Evolutionary conservation across 2,113 vertebrate genomes (phyloP).

Genomic region (Geococcyx californianus): DNA sequence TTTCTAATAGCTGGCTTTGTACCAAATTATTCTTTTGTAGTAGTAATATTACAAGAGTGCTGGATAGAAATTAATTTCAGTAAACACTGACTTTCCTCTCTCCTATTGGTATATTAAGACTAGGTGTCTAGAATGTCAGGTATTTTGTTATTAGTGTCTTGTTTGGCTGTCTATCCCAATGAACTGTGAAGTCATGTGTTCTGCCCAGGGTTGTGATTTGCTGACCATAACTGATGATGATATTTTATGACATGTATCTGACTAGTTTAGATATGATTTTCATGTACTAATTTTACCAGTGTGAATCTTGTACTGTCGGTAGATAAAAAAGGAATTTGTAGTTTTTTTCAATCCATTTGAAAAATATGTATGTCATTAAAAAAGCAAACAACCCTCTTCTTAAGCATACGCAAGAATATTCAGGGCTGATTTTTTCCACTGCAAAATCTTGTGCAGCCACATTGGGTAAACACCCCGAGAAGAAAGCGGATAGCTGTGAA

Average conservation of each 20-base stretch:
- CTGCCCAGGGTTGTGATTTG: constrained; percentile 22
- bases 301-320: not conserved
- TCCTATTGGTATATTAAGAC: not conserved
- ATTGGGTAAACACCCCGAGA: not conserved
- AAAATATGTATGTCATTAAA: not conserved
- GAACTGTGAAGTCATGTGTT: constrained; percentile 34
- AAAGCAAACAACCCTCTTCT: not conserved
- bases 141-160: not conserved
- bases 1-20: not conserved
- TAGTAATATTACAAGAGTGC: not conserved
- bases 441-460: not conserved
- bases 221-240: constrained; percentile 9
- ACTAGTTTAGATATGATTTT: not conserved
- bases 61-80: not conserved
- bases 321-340: not conserved
- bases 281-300: not conserved
- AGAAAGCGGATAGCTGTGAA: not conserved
- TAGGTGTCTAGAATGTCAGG: not conserved
- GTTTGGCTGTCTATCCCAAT: constrained; percentile 15
- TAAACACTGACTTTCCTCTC: not conserved
- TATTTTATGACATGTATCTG: constrained; percentile 17
- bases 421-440: not conserved
- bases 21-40: not conserved
- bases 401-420: not conserved
- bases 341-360: not conserved